Base-by-base conservation (phyloP, 2,888 invertebrate genomes). In the Caenorhabditis plicata region DNA sequence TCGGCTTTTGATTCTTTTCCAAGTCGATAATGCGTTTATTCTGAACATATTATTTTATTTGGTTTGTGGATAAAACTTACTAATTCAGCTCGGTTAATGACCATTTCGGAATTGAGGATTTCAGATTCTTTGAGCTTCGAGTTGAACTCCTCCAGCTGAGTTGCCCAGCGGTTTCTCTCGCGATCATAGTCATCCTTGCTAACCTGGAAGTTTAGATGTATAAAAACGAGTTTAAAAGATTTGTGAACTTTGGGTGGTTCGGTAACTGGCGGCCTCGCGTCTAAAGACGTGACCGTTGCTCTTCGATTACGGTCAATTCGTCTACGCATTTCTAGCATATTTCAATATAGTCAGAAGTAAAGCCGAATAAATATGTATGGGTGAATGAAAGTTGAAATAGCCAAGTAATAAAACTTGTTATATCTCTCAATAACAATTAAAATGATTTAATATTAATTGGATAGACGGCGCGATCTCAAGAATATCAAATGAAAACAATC, bases 1-100 rank as follows among this genome's bases (percentile, higher is more conserved):
- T 43, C 9, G 79, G 79, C 20, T 57, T 50, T 44, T 80, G 78
- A 31, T 60, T 70, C 54, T 71, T 74, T 41, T 80, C 79, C 60
- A 79, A 65, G n/a, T 79, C 79, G 17, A 80, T 69, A 27, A 79
- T 78, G 49, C 71, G 71, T 57, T 79, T 77, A 51, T 80, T 79
- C 76, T 77, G 52, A 44, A 77, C 68, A 45, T 11, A 35, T 48
- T 27, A n/a, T 17, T 13, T 31, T 19, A 25, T 27, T 4, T 29
- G 40, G 33, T 3, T 7, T 17, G 25, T 11, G 33, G 15, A 7
- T 9, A 5, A n/a, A 44, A 62, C 69, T 57, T 23, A 77, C 77
- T 62, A 79, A 52, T 64, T 80, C 74, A 11, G 79, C 79, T 41
- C 73, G 74, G 44, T 71, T 68, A 22, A 75, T 75, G 20, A 64